Conservation (phyloP, 2,888 invertebrate genomes). For the Perizoma flavofasciatum region DNA sequence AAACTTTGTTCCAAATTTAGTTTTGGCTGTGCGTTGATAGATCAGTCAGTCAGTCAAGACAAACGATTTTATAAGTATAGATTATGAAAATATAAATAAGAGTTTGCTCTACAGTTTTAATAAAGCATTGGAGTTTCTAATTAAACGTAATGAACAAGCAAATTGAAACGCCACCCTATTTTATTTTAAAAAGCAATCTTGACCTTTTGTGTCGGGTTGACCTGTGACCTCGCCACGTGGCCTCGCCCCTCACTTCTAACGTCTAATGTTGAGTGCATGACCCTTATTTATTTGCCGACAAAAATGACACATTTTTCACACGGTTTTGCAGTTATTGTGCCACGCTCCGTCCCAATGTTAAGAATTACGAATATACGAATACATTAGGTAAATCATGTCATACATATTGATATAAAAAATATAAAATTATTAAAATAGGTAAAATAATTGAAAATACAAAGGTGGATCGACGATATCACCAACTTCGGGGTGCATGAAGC, state of each 20-base stretch:
- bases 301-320: slow-evolving; percentile 56
- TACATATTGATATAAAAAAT: neutral
- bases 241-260: slow-evolving; percentile 43
- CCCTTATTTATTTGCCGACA: slow-evolving; percentile 57
- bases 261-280: slow-evolving; percentile 47
- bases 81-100: too few relatives aligned
- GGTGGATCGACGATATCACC: too few relatives aligned
- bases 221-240: slow-evolving; percentile 75
- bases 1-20: too few relatives aligned
- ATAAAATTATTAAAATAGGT: neutral
- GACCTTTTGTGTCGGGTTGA: slow-evolving; percentile 62
- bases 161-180: slow-evolving; percentile 49
- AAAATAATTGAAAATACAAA: slow-evolving; percentile 1
- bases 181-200: slow-evolving; percentile 51
- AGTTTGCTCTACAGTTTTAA: slow-evolving; percentile 1
- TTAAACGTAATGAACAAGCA: slow-evolving; percentile 39
- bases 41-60: too few relatives aligned
- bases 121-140: slow-evolving; percentile 28
- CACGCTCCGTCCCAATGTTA: slow-evolving; percentile 41
- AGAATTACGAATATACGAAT: slow-evolving; percentile 10
- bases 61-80: too few relatives aligned
- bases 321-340: slow-evolving; percentile 44
- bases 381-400: slow-evolving; percentile 5
- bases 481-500: too few relatives aligned
- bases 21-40: too few relatives aligned